These are phyloP conservation scores for Nicator chloris DNA, from an alignment of 2,113 vertebrate genomes.

Conservation along the genomic window DNA sequence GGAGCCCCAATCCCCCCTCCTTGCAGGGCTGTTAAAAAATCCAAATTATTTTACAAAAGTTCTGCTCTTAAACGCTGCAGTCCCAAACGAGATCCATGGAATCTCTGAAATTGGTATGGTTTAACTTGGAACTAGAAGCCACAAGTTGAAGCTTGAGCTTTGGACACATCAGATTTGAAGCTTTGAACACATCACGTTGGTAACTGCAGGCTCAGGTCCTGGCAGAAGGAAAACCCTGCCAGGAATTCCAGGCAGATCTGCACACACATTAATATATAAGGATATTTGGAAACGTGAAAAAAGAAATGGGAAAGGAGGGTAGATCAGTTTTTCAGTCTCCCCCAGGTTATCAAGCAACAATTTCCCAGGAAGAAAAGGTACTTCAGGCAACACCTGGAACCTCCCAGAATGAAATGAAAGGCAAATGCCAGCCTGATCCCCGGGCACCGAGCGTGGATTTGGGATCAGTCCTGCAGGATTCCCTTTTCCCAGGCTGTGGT, in stretches of 20 bases:
- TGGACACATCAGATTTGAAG: too few relatives aligned
- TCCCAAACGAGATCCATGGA: neutral
- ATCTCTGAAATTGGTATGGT: neutral
- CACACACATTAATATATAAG: fast-evolving
- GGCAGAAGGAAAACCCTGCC: neutral
- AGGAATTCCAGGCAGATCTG: neutral
- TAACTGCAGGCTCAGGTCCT: neutral
- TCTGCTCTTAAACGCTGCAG: neutral
- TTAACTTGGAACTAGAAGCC: neutral
- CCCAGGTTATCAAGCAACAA: neutral
- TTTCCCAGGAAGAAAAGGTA: neutral
- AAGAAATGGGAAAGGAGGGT: neutral
- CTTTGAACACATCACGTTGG: neutral
- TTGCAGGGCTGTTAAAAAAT: neutral
- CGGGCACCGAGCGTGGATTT: neutral
- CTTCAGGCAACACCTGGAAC: neutral
- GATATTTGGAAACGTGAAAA: neutral
- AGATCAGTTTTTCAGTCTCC: neutral
- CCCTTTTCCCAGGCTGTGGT: neutral
- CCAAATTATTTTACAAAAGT: neutral
- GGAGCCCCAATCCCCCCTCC: neutral
- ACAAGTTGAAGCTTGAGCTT: too few relatives aligned
- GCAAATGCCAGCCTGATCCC: neutral
- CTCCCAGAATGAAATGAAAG: neutral
- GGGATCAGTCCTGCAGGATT: neutral